Percentiles rank a stretch among this genome's conserved stretches.
Conservation (phyloP, 2,113 vertebrate species). For the Poeciliopsis prolifica region DNA sequence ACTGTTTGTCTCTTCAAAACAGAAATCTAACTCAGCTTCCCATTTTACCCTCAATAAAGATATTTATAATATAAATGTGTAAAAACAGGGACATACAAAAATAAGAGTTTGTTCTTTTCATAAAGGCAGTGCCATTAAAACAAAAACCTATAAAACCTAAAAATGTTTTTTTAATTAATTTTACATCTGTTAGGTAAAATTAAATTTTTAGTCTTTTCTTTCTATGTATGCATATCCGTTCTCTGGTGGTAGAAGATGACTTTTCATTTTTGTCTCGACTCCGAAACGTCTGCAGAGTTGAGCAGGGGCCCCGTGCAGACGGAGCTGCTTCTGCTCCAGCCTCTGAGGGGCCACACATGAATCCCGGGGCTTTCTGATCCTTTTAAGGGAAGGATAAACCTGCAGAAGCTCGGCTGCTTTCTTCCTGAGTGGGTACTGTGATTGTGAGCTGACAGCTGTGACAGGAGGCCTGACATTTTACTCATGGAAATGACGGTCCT, state of each 20-base stretch:
- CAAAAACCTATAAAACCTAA: background rate
- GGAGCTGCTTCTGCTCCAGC: background rate
- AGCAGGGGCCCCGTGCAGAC: background rate
- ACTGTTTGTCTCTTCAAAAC: too few species aligned
- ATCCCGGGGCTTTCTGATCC: constrained; percentile 52
- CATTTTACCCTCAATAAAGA: too few species aligned
- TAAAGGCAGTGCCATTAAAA: too few species aligned
- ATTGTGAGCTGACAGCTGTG: constrained; percentile 58
- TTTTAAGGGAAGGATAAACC: constrained; percentile 33
- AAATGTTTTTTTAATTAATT: background rate
- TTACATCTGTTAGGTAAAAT: background rate
- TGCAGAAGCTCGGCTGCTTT: constrained; percentile 12
- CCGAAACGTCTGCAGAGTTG: background rate
- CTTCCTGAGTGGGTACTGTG: constrained; percentile 28
- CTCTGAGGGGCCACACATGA: constrained; percentile 48
- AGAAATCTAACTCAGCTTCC: too few species aligned
- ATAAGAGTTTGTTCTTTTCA: too few species aligned
- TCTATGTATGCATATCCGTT: background rate
- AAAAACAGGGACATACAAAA: too few species aligned
- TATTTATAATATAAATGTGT: too few species aligned
- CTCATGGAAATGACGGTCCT: constrained; percentile 74
- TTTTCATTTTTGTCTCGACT: background rate
- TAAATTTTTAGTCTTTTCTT: background rate
- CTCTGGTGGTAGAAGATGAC: background rate
- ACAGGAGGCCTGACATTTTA: constrained; percentile 72